A percentile compares a stretch with the other conserved stretches of the same genome.
phyloP scores from a whole-genome alignment of 2,888 invertebrate species.

The Mythimna impura region DNA sequence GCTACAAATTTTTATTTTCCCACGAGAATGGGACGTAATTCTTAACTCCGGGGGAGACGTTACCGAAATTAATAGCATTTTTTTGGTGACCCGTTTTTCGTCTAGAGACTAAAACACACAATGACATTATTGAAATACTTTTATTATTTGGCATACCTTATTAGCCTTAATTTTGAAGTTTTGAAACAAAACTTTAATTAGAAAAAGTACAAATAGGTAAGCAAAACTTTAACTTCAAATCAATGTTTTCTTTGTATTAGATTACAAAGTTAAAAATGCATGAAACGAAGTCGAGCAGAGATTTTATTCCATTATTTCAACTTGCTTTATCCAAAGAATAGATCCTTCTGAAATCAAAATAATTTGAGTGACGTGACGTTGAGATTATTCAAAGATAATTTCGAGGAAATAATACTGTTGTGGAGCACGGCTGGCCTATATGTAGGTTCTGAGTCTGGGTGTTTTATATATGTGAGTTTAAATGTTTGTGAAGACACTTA shows the following conservation, averaged over 20 bases:
- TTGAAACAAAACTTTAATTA: conserved; percentile 9
- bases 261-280: conserved; percentile 1
- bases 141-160: background rate
- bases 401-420: background rate
- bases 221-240: background rate
- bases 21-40: too few species aligned
- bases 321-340: background rate
- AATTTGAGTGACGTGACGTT: conserved; percentile 22
- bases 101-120: background rate
- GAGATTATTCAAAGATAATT: background rate
- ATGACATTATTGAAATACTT: background rate
- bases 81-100: background rate
- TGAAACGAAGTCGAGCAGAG: background rate
- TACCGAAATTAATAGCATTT: too few species aligned
- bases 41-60: too few species aligned
- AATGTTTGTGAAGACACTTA: too few species aligned
- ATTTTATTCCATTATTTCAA: background rate
- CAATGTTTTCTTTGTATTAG: background rate
- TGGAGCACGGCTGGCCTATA: too few species aligned
- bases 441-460: too few species aligned
- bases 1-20: too few species aligned
- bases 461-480: too few species aligned
- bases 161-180: background rate
- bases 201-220: background rate
- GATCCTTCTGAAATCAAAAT: background rate